Evolutionary conservation across 2,113 vertebrate species (phyloP).

Genomic region (Phylloscopus trochilus): DNA sequence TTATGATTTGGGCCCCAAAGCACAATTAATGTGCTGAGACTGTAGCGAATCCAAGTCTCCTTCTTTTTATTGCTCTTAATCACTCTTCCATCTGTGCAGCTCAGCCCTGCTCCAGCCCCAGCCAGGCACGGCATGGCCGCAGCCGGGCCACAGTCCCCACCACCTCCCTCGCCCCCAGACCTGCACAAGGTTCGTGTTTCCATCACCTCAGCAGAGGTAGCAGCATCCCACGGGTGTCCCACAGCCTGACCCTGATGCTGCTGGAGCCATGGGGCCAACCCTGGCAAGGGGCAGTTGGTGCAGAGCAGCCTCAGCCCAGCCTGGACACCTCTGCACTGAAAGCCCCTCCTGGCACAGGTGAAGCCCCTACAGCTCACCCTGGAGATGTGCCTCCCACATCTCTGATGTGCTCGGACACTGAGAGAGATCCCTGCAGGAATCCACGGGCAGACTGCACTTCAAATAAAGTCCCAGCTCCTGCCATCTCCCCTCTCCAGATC

Average conservation of each 20-base stretch:
- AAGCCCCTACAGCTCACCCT: background rate
- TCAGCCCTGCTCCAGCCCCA: slow-evolving; percentile 1
- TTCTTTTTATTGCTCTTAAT: slow-evolving; percentile 69
- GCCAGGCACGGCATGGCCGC: background rate
- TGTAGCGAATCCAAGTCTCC: slow-evolving; percentile 63
- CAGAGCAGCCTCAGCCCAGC: background rate
- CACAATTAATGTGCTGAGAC: slow-evolving; percentile 63
- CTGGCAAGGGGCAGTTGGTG: background rate
- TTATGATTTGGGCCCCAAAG: slow-evolving; percentile 62
- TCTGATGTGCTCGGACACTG: rapidly evolving
- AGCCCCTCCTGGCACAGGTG: background rate
- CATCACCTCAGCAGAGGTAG: background rate
- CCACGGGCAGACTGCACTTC: too few relatives aligned
- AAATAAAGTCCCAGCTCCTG: background rate
- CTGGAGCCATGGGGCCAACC: rapidly evolving
- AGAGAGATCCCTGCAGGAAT: background rate
- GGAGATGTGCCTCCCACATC: background rate
- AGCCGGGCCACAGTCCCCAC: background rate
- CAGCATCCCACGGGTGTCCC: background rate
- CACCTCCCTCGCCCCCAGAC: background rate
- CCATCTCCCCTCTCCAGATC: background rate
- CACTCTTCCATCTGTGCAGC: slow-evolving; percentile 61
- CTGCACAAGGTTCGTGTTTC: background rate
- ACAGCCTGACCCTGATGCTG: rapidly evolving
- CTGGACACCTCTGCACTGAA: background rate